Evolutionary conservation across 1,140 invertebrate species (phyloP), one percentile per base, ranked within the genome.

Genomic region (Cydia strobilella): DNA sequence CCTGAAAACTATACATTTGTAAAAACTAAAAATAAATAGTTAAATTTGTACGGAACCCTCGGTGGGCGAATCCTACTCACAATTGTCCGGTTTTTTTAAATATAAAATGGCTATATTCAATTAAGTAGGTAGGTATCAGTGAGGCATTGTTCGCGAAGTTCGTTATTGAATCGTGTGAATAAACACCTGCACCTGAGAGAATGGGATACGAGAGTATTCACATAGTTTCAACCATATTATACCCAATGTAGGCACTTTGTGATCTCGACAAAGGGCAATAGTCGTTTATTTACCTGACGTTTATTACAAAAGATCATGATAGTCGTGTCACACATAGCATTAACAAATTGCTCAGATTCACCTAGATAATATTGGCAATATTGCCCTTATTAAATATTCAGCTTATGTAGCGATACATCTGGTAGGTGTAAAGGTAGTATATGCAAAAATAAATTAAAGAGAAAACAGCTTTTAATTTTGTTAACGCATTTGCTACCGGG

Each of bases 141-240:
- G 54, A 63, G 62, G 3, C 25, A 63, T 63, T 63, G 62, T 63
- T 23, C 20, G 20, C 23, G 25, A 27, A 63, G 62, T 63, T 63
- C 25, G 62, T 63, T 63, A 63, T 63, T 63, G 62, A 25, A 23
- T 27, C 62, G 62, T 63, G 62, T 25, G 62, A 63, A 63, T 63
- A 63, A 10, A 63, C 20, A 63, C 12, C 20, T 63, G 62, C 23
- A 63, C 25, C 25, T 23, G 62, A 63, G 62, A 63, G 20, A 25
- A 63, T 63, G 62, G 62, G 20, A 25, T 63, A 27, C 62, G 51
- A 25, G 62, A 63, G 23, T 27, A 27, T 63, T 63, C 62, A 63
- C n/a, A 63, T 63, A 63, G 25, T 63, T 25, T 63, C 25, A 9
- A 54, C 51, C 51, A 18, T 54, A 18, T 54, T 15, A 54, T n/a